Conservation (phyloP, 37 sponge, comb jelly and placozoan genomes). For the Axinella damicornis region DNA sequence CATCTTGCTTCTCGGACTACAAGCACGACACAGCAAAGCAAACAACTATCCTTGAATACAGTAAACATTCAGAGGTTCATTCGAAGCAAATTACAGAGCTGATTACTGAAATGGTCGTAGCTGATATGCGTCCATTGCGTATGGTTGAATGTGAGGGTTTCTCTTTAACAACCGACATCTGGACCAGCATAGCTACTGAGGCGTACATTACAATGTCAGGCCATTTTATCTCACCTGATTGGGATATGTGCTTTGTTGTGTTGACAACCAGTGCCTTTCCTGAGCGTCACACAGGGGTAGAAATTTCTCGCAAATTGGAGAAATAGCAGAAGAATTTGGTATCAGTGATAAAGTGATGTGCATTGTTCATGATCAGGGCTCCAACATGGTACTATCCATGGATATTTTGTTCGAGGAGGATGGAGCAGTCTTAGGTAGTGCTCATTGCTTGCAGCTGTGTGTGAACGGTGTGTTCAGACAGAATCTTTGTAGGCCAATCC, state of each 20-base stretch:
- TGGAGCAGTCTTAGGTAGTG: slow-evolving; percentile 12
- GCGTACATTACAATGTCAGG: slow-evolving; percentile 20
- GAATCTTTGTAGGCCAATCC: too few species aligned
- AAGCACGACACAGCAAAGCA: too few species aligned
- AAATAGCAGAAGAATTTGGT: neutral
- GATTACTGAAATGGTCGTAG: neutral
- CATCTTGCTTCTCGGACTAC: too few species aligned
- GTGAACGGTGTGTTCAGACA: too few species aligned
- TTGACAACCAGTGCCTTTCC: neutral
- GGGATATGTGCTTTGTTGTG: neutral
- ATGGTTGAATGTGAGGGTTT: slow-evolving; percentile 42
- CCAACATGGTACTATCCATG: neutral
- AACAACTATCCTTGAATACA: too few species aligned
- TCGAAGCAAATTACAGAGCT: neutral
- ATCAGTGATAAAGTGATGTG: neutral
- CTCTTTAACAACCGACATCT: slow-evolving; percentile 33
- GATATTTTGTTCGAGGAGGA: neutral
- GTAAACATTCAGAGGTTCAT: neutral
- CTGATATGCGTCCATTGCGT: neutral
- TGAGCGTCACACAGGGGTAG: slow-evolving; percentile 15
- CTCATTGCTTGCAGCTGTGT: slow-evolving; percentile 32
- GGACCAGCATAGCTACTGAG: slow-evolving; percentile 31
- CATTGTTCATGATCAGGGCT: slow-evolving; percentile 25
- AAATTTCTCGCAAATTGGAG: slow-evolving; percentile 10
- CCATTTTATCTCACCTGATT: slow-evolving; percentile 26